Evolutionary conservation across 2,113 vertebrate species (phyloP).

Genomic region (Atractosteus spatula): DNA sequence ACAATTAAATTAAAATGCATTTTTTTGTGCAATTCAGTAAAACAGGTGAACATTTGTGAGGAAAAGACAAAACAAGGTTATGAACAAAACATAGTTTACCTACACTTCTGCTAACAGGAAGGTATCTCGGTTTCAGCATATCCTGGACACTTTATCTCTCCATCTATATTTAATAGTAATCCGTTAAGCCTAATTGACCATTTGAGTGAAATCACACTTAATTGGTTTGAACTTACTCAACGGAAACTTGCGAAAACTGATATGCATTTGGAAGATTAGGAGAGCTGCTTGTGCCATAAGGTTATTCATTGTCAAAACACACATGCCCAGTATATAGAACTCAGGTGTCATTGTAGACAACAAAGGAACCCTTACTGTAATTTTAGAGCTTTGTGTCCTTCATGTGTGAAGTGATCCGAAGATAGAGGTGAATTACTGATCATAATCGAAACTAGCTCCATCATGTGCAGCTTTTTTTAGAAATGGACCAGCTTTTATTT

Average conservation of each 20-base stretch:
- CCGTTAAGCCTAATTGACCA: not conserved
- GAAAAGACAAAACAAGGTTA: no score
- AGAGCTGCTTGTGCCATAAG: not conserved
- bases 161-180: not conserved
- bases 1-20: no score
- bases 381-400: not conserved
- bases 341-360: not conserved
- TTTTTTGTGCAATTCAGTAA: no score
- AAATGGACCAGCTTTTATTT: no score
- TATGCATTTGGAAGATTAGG: not conserved
- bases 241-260: slow-evolving; percentile 1
- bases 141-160: not conserved
- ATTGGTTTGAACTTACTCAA: not conserved
- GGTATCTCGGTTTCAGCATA: no score
- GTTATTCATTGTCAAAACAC: not conserved
- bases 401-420: not conserved
- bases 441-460: not conserved
- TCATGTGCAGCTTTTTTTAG: not conserved
- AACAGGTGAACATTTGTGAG: no score
- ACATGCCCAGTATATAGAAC: not conserved
- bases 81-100: no score
- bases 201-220: not conserved
- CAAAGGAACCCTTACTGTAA: not conserved
- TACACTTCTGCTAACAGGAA: no score
- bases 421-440: not conserved